Evolutionary conservation across 2,888 invertebrate genomes (phyloP), one percentile per base, ranked within the genome.

Genomic region (Leptinotarsa juncta): DNA sequence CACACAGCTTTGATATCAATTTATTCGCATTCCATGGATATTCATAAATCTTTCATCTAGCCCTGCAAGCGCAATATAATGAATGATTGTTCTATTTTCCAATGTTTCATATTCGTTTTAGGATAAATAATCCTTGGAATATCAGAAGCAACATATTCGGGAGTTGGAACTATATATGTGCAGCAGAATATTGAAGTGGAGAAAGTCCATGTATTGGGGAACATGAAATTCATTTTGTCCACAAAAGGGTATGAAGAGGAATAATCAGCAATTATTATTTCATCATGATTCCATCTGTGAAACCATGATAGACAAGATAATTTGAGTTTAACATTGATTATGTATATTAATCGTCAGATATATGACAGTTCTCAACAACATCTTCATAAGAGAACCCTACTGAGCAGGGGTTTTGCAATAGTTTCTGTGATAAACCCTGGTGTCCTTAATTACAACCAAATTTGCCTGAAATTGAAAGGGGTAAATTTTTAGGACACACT

Each of bases 1-100:
- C n/a, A 62, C 62, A 62, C 32, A 32, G 62, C 32, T 62, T 62
- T 26, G 15, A 26, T 32, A 62, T 62, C 26, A 62, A 32, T 62
- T 62, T 42, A 62, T 42, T 42, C 42, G 18, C 62, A 42, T 32
- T n/a, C 62, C 62, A 42, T 62, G 20, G 20, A 20, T 15, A 23
- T 4, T 5, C 4, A 42, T 62, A 42, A 62, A 62, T 62, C 26
- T 62, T 62, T 42, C 62, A 42, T 16, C 3, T 12, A 12, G n/a
- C 32, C 16, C 32, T 32, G 10, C 5, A 23, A 57, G 20, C 12
- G 12, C 23, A 57, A 20, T 12, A 20, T 57, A 57, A 57, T 23
- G 57, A 15, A 14, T 53, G 53, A n/a, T 18, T 53, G 18, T 53
- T 20, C 53, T 53, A 18, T 53, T 53, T 20, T 57, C 12, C 57